These are phyloP conservation scores for Osmerus eperlanus DNA, from an alignment of 2,113 vertebrate genomes.

Conservation along the genomic window DNA sequence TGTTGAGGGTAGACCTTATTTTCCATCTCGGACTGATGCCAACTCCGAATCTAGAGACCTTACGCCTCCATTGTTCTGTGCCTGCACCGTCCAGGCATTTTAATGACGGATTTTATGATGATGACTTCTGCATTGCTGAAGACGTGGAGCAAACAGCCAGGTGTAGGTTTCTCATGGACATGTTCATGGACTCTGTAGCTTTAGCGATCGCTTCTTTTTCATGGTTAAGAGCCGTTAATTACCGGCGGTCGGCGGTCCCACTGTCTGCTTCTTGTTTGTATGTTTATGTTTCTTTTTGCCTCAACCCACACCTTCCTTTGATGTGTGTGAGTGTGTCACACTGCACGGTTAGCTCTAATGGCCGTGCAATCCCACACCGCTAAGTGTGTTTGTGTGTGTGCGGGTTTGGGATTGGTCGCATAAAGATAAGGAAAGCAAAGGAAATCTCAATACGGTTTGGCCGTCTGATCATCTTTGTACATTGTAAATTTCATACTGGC, in stretches of 20 bases:
- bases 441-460: too few relatives aligned
- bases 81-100: constrained; percentile 24
- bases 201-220: too few relatives aligned
- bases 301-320: constrained; percentile 43
- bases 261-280: constrained; percentile 17
- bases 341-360: background rate
- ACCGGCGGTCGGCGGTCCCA: too few relatives aligned
- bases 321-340: constrained; percentile 9
- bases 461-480: too few relatives aligned
- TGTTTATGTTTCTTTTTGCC: constrained; percentile 40
- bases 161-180: too few relatives aligned
- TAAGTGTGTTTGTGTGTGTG: background rate
- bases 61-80: constrained; percentile 18
- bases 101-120: too few relatives aligned
- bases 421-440: background rate
- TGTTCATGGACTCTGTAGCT: too few relatives aligned
- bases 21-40: constrained; percentile 21
- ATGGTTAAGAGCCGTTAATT: too few relatives aligned
- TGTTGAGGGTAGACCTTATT: constrained; percentile 20
- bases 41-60: constrained; percentile 21
- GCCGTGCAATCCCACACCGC: too few relatives aligned
- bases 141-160: too few relatives aligned
- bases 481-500: too few relatives aligned
- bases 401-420: background rate
- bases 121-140: too few relatives aligned